Conservation (phyloP, 1,140 invertebrate species). For the Philopotamus ludificatus region DNA sequence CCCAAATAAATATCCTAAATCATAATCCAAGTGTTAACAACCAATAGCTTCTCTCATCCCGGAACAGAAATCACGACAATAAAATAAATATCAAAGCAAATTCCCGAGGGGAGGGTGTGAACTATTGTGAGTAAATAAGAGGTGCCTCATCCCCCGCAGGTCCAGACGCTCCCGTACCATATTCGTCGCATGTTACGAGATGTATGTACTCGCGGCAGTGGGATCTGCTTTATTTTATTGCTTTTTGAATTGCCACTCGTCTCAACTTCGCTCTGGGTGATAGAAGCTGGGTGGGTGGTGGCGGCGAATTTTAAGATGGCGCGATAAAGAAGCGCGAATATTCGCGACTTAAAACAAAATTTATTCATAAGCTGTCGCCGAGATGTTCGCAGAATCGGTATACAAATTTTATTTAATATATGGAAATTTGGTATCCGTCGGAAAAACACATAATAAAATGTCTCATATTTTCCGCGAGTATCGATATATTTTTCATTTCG, state of each 20-base stretch:
- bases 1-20: too few species aligned
- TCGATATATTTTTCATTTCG: too few species aligned
- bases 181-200: slow-evolving; percentile 31
- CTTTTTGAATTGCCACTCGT: slow-evolving; percentile 40
- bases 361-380: too few species aligned
- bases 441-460: too few species aligned
- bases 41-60: too few species aligned
- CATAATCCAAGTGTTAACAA: too few species aligned
- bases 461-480: too few species aligned
- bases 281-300: neutral
- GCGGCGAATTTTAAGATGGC: neutral
- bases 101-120: slow-evolving; percentile 17
- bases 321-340: neutral
- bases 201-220: slow-evolving; percentile 32
- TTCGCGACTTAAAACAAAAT: too few species aligned
- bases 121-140: slow-evolving; percentile 36
- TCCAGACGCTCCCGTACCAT: slow-evolving; percentile 21
- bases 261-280: too few species aligned
- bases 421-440: too few species aligned
- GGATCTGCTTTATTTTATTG: slow-evolving; percentile 41
- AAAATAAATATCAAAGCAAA: slow-evolving; percentile 39
- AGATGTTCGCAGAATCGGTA: too few species aligned
- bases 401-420: too few species aligned
- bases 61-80: slow-evolving; percentile 29
- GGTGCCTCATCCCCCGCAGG: neutral